Percentiles rank a stretch among this genome's conserved stretches.
phyloP scores from a whole-genome alignment of 2,113 vertebrate genomes.

The Haemorhous mexicanus region DNA sequence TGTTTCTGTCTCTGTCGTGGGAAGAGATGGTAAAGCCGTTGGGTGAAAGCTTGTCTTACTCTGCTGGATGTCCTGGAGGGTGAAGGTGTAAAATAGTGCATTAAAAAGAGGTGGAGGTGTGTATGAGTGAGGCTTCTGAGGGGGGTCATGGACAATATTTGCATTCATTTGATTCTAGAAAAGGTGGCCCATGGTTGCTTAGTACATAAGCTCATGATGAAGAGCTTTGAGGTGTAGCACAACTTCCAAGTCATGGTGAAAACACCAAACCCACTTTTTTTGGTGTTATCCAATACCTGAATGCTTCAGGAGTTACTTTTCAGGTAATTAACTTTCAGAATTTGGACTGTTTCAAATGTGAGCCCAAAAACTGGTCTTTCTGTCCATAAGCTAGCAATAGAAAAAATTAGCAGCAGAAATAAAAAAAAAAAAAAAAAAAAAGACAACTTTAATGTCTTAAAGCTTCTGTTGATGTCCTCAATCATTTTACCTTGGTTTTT shows the following conservation, averaged over 20 bases:
- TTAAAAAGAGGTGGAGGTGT: background rate
- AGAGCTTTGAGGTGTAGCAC: background rate
- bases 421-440: background rate
- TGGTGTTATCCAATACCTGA: background rate
- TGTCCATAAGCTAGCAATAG: background rate
- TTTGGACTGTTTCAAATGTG: background rate
- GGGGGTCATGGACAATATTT: background rate
- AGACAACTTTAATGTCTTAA: background rate
- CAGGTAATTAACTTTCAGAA: background rate
- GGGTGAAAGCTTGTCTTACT: background rate
- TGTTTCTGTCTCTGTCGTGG: background rate
- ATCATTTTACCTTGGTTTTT: background rate
- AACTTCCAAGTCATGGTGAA: background rate
- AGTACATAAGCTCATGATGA: accelerated
- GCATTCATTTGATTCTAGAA: background rate
- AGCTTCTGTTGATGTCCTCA: background rate
- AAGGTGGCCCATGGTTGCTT: background rate
- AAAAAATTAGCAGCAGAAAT: background rate
- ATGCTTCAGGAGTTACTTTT: background rate
- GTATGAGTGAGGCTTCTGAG: background rate
- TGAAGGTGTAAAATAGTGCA: background rate
- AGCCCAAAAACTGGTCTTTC: background rate
- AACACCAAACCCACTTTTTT: background rate
- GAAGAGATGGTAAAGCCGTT: background rate
- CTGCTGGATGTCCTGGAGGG: background rate